Percentiles rank a stretch among this genome's conserved stretches.
These are phyloP conservation scores for Drosophila mettleri DNA, from an alignment of 2,888 invertebrate species.

Conservation along the genomic window DNA sequence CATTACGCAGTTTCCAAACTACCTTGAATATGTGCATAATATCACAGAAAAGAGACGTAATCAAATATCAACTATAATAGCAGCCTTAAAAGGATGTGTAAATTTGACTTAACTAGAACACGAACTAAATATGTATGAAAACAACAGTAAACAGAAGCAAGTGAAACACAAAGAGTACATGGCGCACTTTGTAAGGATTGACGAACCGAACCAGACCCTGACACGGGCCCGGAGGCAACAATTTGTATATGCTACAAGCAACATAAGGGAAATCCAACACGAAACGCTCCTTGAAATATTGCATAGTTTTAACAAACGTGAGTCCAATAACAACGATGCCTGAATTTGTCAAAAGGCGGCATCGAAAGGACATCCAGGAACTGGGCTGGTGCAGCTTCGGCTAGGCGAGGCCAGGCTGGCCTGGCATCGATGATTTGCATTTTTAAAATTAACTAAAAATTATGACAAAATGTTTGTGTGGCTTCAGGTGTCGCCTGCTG, in stretches of 20 bases:
- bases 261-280: slow-evolving; percentile 52
- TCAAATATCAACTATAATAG: not conserved
- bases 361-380: not conserved
- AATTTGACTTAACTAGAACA: not conserved
- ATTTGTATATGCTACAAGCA: slow-evolving; percentile 22
- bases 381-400: slow-evolving; percentile 5
- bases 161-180: slow-evolving; percentile 4
- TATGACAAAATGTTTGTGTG: slow-evolving; percentile 64
- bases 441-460: slow-evolving; percentile 77
- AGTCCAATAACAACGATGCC: slow-evolving; percentile 46
- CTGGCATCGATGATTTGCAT: slow-evolving; percentile 74
- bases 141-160: slow-evolving; percentile 26
- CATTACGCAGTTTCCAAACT: not conserved
- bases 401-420: not conserved
- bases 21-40: not conserved
- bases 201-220: slow-evolving; percentile 18
- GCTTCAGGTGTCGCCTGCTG: slow-evolving; percentile 39
- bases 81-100: not conserved
- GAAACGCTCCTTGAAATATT: slow-evolving; percentile 61
- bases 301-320: slow-evolving; percentile 61
- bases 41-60: no score
- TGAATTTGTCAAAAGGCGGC: slow-evolving; percentile 69
- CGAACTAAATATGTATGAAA: slow-evolving; percentile 7
- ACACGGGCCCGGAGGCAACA: not conserved
- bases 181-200: slow-evolving; percentile 23